phyloP scores from a whole-genome alignment of 2,113 vertebrate species.

The Sinosuthora webbiana region DNA sequence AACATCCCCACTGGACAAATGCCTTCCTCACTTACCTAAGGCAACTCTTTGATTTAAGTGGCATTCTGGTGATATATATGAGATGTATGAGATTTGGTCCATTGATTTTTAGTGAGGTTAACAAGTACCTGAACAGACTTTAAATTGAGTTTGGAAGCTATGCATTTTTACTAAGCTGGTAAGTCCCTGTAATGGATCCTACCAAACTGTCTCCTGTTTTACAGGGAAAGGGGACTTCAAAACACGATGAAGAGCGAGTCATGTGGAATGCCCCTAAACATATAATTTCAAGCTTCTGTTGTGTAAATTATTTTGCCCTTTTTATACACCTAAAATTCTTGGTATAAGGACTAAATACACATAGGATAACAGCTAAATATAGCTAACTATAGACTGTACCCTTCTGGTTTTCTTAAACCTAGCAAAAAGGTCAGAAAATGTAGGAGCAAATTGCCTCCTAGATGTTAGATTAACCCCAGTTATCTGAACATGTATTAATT shows the following conservation, averaged over 20 bases:
- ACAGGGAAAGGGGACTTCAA: background rate
- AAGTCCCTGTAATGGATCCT: background rate
- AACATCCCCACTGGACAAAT: background rate
- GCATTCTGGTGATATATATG: constrained; percentile 4
- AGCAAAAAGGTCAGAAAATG: background rate
- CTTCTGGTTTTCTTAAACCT: background rate
- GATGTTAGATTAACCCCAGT: background rate
- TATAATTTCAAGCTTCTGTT: background rate
- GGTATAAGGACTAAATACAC: background rate
- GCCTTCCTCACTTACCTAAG: background rate
- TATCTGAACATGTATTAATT: background rate
- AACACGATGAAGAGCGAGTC: background rate
- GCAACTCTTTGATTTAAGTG: constrained; percentile 17
- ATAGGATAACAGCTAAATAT: background rate
- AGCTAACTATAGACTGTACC: background rate
- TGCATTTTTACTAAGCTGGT: background rate
- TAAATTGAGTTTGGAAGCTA: constrained; percentile 29
- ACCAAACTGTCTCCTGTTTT: background rate
- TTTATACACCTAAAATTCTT: background rate
- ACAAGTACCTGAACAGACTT: constrained; percentile 12
- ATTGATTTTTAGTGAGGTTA: constrained; percentile 42
- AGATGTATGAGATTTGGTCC: constrained; percentile 30
- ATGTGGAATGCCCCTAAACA: background rate
- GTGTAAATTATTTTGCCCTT: background rate
- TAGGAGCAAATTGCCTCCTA: background rate